A percentile compares a stretch with the other conserved stretches of the same genome.
Evolutionary conservation across 2,888 invertebrate genomes (phyloP).

Genomic region (Cheilosia vernalis): DNA sequence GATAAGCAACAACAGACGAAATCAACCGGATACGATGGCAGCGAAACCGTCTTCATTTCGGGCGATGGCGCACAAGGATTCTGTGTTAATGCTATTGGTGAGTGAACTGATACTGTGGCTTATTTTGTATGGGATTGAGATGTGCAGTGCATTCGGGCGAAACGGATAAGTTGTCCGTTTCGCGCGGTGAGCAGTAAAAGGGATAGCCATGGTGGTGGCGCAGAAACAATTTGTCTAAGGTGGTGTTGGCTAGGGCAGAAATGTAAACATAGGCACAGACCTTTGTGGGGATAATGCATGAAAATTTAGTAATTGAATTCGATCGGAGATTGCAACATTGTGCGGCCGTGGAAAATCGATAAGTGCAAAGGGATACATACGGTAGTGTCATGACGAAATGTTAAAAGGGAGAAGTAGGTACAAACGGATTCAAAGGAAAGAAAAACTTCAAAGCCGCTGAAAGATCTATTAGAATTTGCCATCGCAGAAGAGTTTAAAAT

Average conservation of each 20-base stretch:
- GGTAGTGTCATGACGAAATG: background rate
- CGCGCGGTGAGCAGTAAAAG: background rate
- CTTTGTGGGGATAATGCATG: slow-evolving; percentile 13
- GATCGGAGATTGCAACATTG: slow-evolving; percentile 58
- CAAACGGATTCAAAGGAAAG: no score
- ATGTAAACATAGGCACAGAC: background rate
- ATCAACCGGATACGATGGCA: slow-evolving; percentile 83
- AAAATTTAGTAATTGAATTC: slow-evolving; percentile 62
- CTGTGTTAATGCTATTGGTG: slow-evolving; percentile 83
- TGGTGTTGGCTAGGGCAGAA: background rate
- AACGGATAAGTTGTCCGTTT: slow-evolving; percentile 43
- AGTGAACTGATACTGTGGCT: slow-evolving; percentile 73
- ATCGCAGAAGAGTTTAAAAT: no score
- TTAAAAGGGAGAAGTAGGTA: no score
- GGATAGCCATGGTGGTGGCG: slow-evolving; percentile 2
- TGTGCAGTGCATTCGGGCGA: slow-evolving; percentile 18
- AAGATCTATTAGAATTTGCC: no score
- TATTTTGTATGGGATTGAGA: background rate
- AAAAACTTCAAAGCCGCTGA: no score
- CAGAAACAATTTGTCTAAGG: slow-evolving; percentile 51
- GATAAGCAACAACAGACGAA: slow-evolving; percentile 87
- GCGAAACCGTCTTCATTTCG: slow-evolving; percentile 89
- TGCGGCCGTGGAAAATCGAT: slow-evolving; percentile 49
- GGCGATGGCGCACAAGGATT: slow-evolving; percentile 84
- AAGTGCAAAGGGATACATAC: background rate